A percentile compares a stretch with the other conserved stretches of the same genome.
These are phyloP conservation scores for Glareola pratincola DNA, from an alignment of 2,113 vertebrate genomes.

Conservation along the genomic window DNA sequence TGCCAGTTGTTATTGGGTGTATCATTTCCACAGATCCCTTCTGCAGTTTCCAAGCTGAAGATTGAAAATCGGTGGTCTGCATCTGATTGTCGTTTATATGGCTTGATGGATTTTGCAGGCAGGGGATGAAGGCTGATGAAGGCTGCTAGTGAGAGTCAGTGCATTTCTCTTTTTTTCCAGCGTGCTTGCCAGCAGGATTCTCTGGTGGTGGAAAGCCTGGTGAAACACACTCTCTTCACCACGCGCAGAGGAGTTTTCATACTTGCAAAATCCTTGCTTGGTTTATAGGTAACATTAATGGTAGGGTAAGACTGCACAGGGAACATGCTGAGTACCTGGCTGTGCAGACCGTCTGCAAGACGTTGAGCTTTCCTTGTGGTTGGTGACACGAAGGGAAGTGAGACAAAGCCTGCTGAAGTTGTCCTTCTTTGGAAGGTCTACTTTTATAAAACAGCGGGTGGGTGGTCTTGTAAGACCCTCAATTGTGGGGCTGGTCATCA, in stretches of 20 bases:
- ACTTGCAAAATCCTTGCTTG: background rate
- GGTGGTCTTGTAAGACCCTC: background rate
- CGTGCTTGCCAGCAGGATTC: background rate
- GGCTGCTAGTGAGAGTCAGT: background rate
- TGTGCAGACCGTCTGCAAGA: rapidly evolving
- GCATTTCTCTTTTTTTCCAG: background rate
- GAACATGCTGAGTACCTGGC: background rate
- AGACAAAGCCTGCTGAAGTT: background rate
- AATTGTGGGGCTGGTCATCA: background rate
- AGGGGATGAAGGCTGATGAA: background rate
- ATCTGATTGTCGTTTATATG: rapidly evolving
- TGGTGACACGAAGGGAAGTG: background rate
- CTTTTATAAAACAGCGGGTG: background rate
- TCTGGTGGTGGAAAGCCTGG: background rate
- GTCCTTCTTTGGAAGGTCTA: background rate
- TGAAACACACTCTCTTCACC: background rate
- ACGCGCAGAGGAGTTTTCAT: background rate
- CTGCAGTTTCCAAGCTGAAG: background rate
- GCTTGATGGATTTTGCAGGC: background rate
- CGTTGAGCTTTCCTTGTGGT: background rate
- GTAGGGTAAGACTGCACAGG: background rate
- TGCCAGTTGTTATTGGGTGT: background rate
- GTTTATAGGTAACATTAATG: background rate
- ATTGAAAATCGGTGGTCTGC: rapidly evolving
- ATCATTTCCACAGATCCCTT: background rate